Evolutionary conservation across 2,888 invertebrate species (phyloP).

Genomic region (Melipona beecheii): DNA sequence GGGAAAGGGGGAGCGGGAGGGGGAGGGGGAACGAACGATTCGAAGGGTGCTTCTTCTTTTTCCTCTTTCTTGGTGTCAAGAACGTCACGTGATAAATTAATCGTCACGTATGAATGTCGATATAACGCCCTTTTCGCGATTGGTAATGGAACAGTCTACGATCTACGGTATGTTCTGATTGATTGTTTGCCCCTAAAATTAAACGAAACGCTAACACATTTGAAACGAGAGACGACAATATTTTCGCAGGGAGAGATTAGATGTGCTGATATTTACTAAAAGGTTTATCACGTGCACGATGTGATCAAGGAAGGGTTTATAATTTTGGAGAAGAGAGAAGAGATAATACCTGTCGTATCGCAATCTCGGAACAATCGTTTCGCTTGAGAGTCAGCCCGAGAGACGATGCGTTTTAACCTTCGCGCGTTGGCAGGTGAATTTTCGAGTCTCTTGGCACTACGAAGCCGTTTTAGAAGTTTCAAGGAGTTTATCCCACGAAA

Average conservation of each 20-base stretch:
- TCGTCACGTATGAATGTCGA: not conserved
- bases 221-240: slow-evolving; percentile 2
- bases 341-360: not conserved
- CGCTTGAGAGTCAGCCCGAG: not conserved
- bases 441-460: slow-evolving; percentile 7
- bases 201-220: not conserved
- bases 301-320: not conserved
- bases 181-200: not conserved
- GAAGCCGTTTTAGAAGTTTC: not conserved
- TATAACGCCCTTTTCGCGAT: not conserved
- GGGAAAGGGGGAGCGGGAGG: not conserved
- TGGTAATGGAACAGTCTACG: not conserved
- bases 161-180: not conserved
- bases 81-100: not conserved
- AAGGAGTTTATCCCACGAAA: not conserved
- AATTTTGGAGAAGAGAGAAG: not conserved
- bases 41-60: not conserved
- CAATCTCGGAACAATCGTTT: not conserved
- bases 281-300: not conserved
- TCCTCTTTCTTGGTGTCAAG: not conserved
- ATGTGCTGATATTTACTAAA: not conserved
- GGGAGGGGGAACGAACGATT: not conserved
- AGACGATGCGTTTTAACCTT: slow-evolving; percentile 4
- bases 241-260: not conserved
- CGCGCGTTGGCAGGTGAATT: not conserved